Evolutionary conservation across 1,140 invertebrate genomes (phyloP).

Genomic region (Hypsibius dujardini): DNA sequence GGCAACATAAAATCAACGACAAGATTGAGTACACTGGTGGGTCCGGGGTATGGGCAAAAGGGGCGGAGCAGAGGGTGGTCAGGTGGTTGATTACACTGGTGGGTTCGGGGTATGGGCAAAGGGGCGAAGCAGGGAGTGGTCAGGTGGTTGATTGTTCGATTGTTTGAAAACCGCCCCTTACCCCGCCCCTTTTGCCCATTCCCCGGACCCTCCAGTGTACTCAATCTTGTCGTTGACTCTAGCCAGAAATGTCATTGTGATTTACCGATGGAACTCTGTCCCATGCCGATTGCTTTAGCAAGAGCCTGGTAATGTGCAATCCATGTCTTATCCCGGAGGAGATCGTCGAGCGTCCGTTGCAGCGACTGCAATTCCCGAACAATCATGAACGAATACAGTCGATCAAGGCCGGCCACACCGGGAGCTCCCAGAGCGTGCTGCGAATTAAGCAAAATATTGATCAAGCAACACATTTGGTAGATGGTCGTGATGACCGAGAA

Average conservation of each 20-base stretch:
- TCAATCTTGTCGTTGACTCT: background rate
- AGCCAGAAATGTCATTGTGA: background rate
- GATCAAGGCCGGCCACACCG: conserved; percentile 69
- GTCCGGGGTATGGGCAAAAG: no score
- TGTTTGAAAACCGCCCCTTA: no score
- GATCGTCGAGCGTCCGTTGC: conserved; percentile 19
- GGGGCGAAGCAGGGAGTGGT: no score
- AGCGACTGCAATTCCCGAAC: conserved; percentile 52
- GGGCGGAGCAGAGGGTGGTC: no score
- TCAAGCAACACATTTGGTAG: no score
- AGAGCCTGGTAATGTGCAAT: conserved; percentile 9
- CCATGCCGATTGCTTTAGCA: background rate
- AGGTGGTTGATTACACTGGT: no score
- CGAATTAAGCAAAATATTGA: no score
- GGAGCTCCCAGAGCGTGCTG: conserved; percentile 57
- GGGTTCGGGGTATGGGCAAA: no score
- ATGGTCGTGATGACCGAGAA: conserved; percentile 11
- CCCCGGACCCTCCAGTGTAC: background rate
- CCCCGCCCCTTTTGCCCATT: no score
- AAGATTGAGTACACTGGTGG: no score
- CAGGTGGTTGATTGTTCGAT: no score
- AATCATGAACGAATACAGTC: conserved; percentile 69
- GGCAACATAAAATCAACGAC: background rate
- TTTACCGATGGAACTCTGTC: background rate
- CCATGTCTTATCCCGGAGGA: background rate